phyloP scores from a whole-genome alignment of 2,113 vertebrate genomes.

The Nestor notabilis region DNA sequence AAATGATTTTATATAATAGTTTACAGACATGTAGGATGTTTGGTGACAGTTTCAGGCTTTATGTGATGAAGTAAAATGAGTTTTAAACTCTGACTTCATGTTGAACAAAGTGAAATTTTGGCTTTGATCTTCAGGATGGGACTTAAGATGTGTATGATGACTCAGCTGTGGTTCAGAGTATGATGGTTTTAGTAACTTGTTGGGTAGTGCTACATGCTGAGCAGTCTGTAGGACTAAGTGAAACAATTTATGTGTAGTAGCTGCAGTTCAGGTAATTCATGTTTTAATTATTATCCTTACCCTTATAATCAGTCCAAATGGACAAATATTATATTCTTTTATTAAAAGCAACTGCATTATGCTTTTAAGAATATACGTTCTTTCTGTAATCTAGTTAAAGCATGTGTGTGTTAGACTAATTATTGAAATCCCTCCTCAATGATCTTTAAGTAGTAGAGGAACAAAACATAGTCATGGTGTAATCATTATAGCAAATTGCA shows the following conservation, averaged over 20 bases:
- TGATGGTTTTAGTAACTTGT: not conserved
- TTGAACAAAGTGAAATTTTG: conserved; percentile 23
- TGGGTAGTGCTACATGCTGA: not conserved
- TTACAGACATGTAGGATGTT: not conserved
- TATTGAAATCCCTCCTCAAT: not conserved
- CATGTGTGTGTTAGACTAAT: not conserved
- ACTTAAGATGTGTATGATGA: not conserved
- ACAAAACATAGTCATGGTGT: not conserved
- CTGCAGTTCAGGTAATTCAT: not conserved
- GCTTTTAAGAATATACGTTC: not conserved
- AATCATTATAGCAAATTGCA: not conserved
- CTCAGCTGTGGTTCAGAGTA: conserved; percentile 16
- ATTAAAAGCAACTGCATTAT: not conserved
- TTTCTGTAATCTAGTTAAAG: not conserved
- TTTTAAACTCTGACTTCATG: not conserved
- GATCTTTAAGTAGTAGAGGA: not conserved
- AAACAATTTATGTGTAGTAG: not conserved
- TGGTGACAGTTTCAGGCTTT: not conserved
- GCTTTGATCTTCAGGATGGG: conserved; percentile 21
- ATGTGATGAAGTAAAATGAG: not conserved
- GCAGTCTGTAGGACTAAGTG: not conserved
- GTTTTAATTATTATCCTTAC: not conserved
- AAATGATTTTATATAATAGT: not conserved
- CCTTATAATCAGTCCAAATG: not conserved
- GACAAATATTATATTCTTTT: not conserved